Percentiles rank a stretch among this genome's conserved stretches.
Evolutionary conservation across 1,140 invertebrate genomes (phyloP).

Genomic region (Pseudobourletiella spinata): DNA sequence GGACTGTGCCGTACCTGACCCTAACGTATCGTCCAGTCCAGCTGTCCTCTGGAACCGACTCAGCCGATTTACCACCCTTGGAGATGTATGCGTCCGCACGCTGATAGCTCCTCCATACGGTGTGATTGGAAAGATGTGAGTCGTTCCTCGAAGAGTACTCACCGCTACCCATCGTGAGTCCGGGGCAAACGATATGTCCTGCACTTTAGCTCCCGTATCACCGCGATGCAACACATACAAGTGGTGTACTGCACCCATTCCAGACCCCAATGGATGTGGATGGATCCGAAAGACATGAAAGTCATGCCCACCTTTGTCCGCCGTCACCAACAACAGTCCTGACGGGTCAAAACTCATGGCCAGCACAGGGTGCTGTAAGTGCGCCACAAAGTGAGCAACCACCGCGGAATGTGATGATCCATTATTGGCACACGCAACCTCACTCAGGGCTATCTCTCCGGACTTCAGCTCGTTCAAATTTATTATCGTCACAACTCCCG

Average conservation of each 20-base stretch:
- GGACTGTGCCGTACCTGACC: conserved; percentile 66
- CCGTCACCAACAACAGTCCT: conserved; percentile 82
- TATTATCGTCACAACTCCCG: conserved; percentile 52
- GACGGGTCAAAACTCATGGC: conserved; percentile 85
- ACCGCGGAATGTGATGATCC: conserved; percentile 52
- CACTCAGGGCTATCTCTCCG: conserved; percentile 36
- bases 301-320: conserved; percentile 85
- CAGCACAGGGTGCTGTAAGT: conserved; percentile 75
- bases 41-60: conserved; percentile 93
- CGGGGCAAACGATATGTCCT: conserved; percentile 78
- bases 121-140: conserved; percentile 93
- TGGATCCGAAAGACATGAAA: conserved; percentile 93
- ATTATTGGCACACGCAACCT: conserved; percentile 20
- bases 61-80: conserved; percentile 87
- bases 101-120: conserved; percentile 90
- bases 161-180: conserved; percentile 94
- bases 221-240: conserved; percentile 86
- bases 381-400: conserved; percentile 89
- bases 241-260: conserved; percentile 86
- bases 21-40: conserved; percentile 60
- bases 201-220: conserved; percentile 52
- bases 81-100: conserved; percentile 81
- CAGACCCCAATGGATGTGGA: conserved; percentile 79
- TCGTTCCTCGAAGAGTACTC: conserved; percentile 88
- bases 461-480: conserved; percentile 42